Base-by-base conservation (phyloP, 2,113 vertebrate genomes). In the Paradisaea rubra region DNA sequence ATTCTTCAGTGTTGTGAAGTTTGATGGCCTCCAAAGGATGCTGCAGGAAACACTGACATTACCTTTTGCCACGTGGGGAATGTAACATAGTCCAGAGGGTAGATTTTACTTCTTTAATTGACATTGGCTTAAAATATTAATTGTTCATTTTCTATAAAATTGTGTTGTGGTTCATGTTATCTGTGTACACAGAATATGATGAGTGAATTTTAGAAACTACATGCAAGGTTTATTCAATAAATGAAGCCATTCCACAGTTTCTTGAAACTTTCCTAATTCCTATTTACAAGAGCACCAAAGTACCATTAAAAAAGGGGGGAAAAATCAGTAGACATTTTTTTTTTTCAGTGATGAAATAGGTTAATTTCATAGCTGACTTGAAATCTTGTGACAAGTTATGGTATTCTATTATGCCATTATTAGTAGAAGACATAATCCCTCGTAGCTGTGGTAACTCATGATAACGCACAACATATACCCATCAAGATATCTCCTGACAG, bases 401-500 rank as follows among this genome's bases (percentile, higher is more conserved):
- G 87, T 96, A 97, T 96, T 96, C 95, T 93, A 79, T 93, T 96
- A 88, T 96, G 91, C 93, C 88, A 95, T 97, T 96, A 97, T 96
- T 96, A 97, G 91, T 41, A 82, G 94, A 93, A 94, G 89, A 95
- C 93, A 96, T 97, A 97, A 97, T 97, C 95, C 96, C 88, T 96
- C 94, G 93, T 95, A 96, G 96, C 96, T 97, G 95, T 97, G 97
- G 94, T 94, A 97, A 95, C 96, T 97, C 97, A 94, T 89, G 96
- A 97, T 97, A 97, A 96, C 85, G 6, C 88, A 96, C 85, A 96
- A 96, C 96, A 97, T 96, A 97, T 76, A 96, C 96, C 93, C 96
- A 97, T 97, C 97, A 97, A 97, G 96, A 97, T 97, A 96, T 94
- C 93, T 96, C 77, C 90, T 96, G 96, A 97, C 97, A 97, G 97